Conservation (phyloP, 2,797 vertebrate genomes). For the Rhinella marina region DNA sequence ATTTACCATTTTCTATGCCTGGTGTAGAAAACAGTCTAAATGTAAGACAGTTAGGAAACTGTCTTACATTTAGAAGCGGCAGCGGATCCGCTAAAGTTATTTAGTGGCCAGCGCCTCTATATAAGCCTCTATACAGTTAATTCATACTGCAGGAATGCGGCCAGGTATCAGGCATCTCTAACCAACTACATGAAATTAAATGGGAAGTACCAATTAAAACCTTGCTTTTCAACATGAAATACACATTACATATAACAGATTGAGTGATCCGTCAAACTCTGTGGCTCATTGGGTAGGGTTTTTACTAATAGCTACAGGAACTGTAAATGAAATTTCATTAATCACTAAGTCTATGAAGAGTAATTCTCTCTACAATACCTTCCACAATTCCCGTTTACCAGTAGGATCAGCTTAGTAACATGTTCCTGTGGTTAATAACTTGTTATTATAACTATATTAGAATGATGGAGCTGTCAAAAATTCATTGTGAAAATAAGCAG, state of each 20-base stretch:
- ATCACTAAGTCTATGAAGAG: conserved; percentile 1
- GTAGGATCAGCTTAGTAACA: conserved; percentile 2
- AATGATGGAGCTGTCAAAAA: conserved; percentile 38
- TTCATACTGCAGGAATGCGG: no score
- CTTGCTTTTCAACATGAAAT: neutral
- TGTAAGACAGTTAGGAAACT: no score
- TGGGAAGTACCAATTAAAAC: neutral
- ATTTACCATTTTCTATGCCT: no score
- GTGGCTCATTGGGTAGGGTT: conserved; percentile 16
- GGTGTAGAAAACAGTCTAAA: no score
- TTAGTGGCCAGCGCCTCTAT: no score
- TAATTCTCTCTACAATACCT: neutral
- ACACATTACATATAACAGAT: neutral
- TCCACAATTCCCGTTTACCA: conserved; percentile 2
- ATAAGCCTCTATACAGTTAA: no score
- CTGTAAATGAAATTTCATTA: conserved; percentile 18
- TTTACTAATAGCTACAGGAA: neutral
- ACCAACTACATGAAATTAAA: no score
- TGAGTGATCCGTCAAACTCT: conserved; percentile 4
- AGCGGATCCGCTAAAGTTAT: no score
- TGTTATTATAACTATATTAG: conserved; percentile 13
- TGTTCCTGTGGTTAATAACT: conserved; percentile 19
- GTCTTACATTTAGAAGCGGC: no score
- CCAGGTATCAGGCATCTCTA: no score
- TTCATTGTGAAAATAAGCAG: conserved; percentile 23